Conservation (phyloP, 1,140 invertebrate genomes). For the Drosophila parvula region DNA sequence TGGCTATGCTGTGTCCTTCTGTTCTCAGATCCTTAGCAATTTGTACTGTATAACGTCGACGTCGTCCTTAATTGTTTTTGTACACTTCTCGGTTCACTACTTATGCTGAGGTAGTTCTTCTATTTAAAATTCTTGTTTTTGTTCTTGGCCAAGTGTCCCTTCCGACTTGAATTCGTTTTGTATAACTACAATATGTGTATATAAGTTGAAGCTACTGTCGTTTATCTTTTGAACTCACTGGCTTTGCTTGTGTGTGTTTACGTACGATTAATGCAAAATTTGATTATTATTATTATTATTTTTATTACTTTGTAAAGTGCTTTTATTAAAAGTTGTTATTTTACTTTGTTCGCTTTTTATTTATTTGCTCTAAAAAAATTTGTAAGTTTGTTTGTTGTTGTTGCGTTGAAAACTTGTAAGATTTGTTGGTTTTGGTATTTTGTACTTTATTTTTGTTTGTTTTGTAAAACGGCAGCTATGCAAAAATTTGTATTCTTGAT, state of each 20-base stretch:
- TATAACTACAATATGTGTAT: slow-evolving; percentile 17
- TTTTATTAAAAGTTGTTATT: slow-evolving; percentile 63
- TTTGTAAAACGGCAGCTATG: slow-evolving; percentile 78
- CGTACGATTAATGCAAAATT: slow-evolving; percentile 30
- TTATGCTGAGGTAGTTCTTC: slow-evolving; percentile 68
- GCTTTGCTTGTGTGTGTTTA: slow-evolving; percentile 41
- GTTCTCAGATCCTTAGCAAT: slow-evolving; percentile 25
- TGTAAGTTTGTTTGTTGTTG: slow-evolving; percentile 56
- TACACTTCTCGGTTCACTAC: slow-evolving; percentile 58
- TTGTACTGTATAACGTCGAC: slow-evolving; percentile 20
- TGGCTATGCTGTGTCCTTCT: slow-evolving; percentile 71
- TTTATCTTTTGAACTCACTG: slow-evolving; percentile 78
- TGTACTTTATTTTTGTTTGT: slow-evolving; percentile 55
- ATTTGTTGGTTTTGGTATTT: slow-evolving; percentile 53
- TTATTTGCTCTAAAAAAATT: slow-evolving; percentile 48
- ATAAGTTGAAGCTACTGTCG: slow-evolving; percentile 52
- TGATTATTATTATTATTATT: slow-evolving; percentile 47
- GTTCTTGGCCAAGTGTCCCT: slow-evolving; percentile 40
- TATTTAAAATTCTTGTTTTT: slow-evolving; percentile 26
- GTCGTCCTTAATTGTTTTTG: slow-evolving; percentile 51
- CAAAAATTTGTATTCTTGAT: slow-evolving; percentile 56
- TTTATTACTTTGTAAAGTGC: slow-evolving; percentile 67
- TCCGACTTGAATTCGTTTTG: slow-evolving; percentile 21
- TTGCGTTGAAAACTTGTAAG: slow-evolving; percentile 54
- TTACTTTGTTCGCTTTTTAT: slow-evolving; percentile 15